Percentiles rank a stretch among this genome's conserved stretches.
Conservation (phyloP, 2,888 invertebrate genomes). For the Isotomurus palustris region DNA sequence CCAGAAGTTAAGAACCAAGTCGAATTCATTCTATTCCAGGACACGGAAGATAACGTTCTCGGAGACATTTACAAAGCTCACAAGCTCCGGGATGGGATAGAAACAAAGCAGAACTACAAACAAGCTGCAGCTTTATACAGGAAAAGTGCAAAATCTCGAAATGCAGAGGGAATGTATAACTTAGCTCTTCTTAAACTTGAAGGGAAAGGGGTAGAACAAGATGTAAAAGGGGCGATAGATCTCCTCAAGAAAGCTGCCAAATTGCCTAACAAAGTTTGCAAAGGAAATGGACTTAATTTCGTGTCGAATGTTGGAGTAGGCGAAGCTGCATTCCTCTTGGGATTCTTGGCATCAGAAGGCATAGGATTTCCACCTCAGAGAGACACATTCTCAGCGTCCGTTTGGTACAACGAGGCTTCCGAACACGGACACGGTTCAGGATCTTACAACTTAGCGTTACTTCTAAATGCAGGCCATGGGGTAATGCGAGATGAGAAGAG, state of each 20-base stretch:
- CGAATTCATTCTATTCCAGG: constrained; percentile 22
- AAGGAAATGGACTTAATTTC: constrained; percentile 20
- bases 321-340: constrained; percentile 29
- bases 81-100: constrained; percentile 29
- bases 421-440: constrained; percentile 33
- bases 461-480: constrained; percentile 18
- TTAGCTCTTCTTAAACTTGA: constrained; percentile 33
- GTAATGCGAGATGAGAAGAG: constrained; percentile 16
- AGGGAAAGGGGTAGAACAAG: constrained; percentile 33
- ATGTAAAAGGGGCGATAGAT: constrained; percentile 22
- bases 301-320: constrained; percentile 35
- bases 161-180: constrained; percentile 38
- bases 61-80: constrained; percentile 27
- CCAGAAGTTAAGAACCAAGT: constrained; percentile 23
- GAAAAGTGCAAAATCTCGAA: constrained; percentile 28
- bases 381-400: constrained; percentile 25
- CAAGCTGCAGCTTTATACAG: constrained; percentile 30
- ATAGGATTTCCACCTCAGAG: constrained; percentile 22
- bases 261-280: constrained; percentile 29
- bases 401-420: constrained; percentile 24
- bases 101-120: constrained; percentile 28
- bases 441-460: constrained; percentile 26
- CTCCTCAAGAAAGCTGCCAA: constrained; percentile 32
- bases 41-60: constrained; percentile 26
- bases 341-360: constrained; percentile 19